Evolutionary conservation across 2,113 vertebrate species (phyloP), one percentile per base, ranked within the genome.

Genomic region (Tyto alba): DNA sequence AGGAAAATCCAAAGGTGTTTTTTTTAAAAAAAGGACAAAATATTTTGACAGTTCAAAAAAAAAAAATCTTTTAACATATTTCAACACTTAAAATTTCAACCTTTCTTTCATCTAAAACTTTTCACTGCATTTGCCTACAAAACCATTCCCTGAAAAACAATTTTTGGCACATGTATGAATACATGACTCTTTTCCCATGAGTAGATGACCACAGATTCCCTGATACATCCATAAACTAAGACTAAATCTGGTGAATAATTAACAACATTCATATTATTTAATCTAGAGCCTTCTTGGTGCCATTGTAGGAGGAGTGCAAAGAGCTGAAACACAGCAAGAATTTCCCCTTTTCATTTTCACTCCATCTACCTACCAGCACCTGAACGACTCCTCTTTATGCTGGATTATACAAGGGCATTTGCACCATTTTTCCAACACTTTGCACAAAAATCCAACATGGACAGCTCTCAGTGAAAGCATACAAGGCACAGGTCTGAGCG

Each of bases 271-370:
- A 38, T 26, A 48, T 43, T 52, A 71, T 78, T 56, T 40, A 8
- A 41, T 21, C n/a, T 30, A 34, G 7, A 68, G 10, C 8, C 21
- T 38, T 38, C 30, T 25, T 55, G 26, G 15, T 56, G 26, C 18
- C 3, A 0, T 4, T 26, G 6, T 6, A n/a, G 34, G 20, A 88
- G 20, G 14, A 30, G 4, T 9, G 2, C 7, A 14, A 56, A 73
- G 16, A 74, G 6, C 4, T 22, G 22, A 52, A 69, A 30, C 15
- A 22, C 26, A 69, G 8, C 6, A 53, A 45, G 2, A 0, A 3
- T 40, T 63, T 40, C 9, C 17, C 9, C 14, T 52, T 50, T 21
- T 21, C 16, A 26, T 55, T 73, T 78, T 56, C 4, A 10, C 4
- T 73, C 36, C 41, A 41, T 7, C 26, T 43, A 14, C 36, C 6